Base-by-base conservation (phyloP, 1,140 invertebrate species). In the Scaptomyza montana region DNA sequence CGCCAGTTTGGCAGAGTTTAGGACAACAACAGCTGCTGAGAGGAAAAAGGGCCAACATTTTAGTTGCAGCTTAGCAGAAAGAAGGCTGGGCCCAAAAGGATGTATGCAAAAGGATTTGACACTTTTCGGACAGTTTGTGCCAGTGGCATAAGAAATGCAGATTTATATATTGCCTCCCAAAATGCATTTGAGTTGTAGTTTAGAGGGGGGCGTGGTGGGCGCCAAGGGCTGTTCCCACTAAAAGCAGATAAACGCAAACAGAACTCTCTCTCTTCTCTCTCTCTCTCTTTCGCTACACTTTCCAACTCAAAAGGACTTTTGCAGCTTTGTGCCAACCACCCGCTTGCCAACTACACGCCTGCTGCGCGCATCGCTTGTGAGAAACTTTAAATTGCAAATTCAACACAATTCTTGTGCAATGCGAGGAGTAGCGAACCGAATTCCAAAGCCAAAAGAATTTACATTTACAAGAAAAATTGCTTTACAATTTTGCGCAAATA, bases 331-430 rank as follows among this genome's bases (percentile, higher is more conserved):
- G 39, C 28, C 10, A 12, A 19, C 16, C 10, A 5, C 25, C 57
- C 5, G 39, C n/a, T 13, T 19, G 43, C 19, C 21, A 25, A 25
- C 21, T 25, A 25, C 21, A 25, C 5, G 39, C n/a, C 28, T 19
- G 43, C 19, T 49, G 39, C 21, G 51, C 53, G 19, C 50, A 57
- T 43, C 61, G 8, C 33, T 66, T 45, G 49, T 47, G 63, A 49
- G 54, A 74, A 74, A 74, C 65, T 74, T 74, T 69, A 74, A 74
- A 74, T 74, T 74, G 71, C 71, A 74, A 68, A 69, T 74, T 61
- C 57, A 74, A 74, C 65, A 69, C 59, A 66, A 72, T 66, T 71
- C 68, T 59, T 19, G 41, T 21, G 41, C 62, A 45, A 46, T 64
- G 55, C 53, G 41, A 30, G 53, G 41, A 30, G 53, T 30, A 66